Evolutionary conservation across 2,888 invertebrate species (phyloP), one percentile per base, ranked within the genome.

Genomic region (Hypomecis atomaria): DNA sequence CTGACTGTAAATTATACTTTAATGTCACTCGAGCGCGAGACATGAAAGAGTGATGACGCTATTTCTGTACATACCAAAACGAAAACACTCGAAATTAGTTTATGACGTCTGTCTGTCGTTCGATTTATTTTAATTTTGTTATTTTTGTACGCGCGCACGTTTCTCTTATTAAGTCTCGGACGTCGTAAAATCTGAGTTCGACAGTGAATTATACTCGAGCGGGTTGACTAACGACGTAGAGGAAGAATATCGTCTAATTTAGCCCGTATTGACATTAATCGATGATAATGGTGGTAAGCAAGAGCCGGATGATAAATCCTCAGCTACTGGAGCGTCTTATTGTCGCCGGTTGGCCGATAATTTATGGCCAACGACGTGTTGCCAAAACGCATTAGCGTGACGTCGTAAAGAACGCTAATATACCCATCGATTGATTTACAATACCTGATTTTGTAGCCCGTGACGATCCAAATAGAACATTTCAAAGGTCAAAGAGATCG

Each of bases 121-220:
- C 92, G 92, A 92, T 92, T 92, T 91, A 91, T 92, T 91, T 92
- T 90, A 89, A 91, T 90, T 91, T 87, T 88, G 91, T 90, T 92
- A 91, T 91, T 91, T 92, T 90, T 82, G 87, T 82, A 83, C 82
- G 76, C 80, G 76, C 78, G 70, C 73, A 70, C 67, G 71, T 82
- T 84, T 80, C 82, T 88, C 89, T 90, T 90, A 89, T 90, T 90
- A 85, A 84, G 83, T 83, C 82, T 82, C 78, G 73, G 77, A 78
- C 84, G 86, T 81, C 83, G 86, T 87, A 85, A 88, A 87, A 83
- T 81, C 79, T 78, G 72, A 71, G 79, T 86, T 89, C 89, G 89
- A 87, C 87, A 85, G 85, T 85, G 87, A 87, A 84, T 87, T 88
- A 89, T 88, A 84, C 86, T 84, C 82, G 82, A 76, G 80, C 71